These are phyloP conservation scores for Harpalus rubripes DNA, from an alignment of 2,888 invertebrate species.

Conservation along the genomic window DNA sequence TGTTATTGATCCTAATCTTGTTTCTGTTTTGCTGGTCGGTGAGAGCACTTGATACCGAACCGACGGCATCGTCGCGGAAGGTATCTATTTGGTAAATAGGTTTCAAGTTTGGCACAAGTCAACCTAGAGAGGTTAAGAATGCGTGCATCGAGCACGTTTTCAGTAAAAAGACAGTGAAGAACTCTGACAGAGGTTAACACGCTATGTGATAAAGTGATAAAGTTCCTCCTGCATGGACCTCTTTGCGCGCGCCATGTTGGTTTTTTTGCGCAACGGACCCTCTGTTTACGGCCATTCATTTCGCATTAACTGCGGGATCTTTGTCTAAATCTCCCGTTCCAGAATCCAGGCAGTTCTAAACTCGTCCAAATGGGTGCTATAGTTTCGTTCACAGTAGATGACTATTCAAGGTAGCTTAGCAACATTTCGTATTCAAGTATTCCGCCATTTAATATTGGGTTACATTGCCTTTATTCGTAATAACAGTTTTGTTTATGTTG, in stretches of 20 bases:
- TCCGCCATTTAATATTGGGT: too few species aligned
- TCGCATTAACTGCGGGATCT: conserved; percentile 56
- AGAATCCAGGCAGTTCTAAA: conserved; percentile 48
- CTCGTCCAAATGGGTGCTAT: conserved; percentile 52
- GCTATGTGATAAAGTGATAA: conserved; percentile 59
- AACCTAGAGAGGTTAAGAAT: conserved; percentile 9
- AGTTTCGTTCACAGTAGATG: too few species aligned
- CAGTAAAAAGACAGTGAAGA: conserved; percentile 49
- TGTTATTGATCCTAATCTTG: conserved; percentile 57
- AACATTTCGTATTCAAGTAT: too few species aligned
- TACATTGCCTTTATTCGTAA: too few species aligned
- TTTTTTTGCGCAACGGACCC: conserved; percentile 55
- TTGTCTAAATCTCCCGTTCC: conserved; percentile 47
- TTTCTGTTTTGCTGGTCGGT: conserved; percentile 41
- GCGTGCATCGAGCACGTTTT: conserved; percentile 45
- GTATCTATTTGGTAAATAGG: conserved; percentile 37
- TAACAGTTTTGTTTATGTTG: too few species aligned
- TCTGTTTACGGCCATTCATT: conserved; percentile 59
- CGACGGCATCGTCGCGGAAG: conserved; percentile 12
- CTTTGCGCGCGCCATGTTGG: conserved; percentile 48
- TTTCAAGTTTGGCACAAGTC: conserved; percentile 11
- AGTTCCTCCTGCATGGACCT: conserved; percentile 49
- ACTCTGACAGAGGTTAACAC: conserved; percentile 58
- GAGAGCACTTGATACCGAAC: conserved; percentile 6
- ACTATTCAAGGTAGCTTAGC: too few species aligned